These are phyloP conservation scores for Ectemnius cavifrons DNA, from an alignment of 2,888 invertebrate genomes.

Conservation along the genomic window DNA sequence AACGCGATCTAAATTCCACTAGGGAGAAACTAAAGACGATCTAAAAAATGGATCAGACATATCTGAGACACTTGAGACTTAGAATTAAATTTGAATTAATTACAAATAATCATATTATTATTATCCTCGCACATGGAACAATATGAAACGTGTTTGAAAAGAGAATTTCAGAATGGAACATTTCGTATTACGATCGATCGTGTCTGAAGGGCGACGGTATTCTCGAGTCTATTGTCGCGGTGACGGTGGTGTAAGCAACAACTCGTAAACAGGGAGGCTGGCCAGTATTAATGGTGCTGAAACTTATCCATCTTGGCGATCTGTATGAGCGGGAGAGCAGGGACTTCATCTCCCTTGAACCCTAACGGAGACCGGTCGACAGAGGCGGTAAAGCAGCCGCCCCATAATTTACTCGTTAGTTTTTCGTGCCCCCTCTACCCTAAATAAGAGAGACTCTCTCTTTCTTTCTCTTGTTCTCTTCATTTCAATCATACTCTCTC, in stretches of 20 bases:
- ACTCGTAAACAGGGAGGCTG: conserved; percentile 64
- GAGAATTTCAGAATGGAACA: not conserved
- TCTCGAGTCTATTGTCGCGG: conserved; percentile 56
- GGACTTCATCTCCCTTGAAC: conserved; percentile 39
- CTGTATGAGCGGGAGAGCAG: conserved; percentile 49
- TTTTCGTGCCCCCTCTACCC: conserved; percentile 44
- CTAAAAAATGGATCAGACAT: too few relatives aligned
- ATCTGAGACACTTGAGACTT: too few relatives aligned
- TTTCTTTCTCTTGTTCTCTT: conserved; percentile 10
- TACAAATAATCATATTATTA: too few relatives aligned
- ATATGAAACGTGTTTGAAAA: too few relatives aligned
- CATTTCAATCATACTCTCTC: not conserved
- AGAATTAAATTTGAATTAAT: too few relatives aligned
- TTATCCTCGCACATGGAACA: too few relatives aligned
- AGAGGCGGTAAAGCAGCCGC: conserved; percentile 63
- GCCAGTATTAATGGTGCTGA: conserved; percentile 69
- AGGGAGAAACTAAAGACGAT: too few relatives aligned
- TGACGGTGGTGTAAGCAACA: conserved; percentile 44
- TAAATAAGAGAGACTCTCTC: conserved; percentile 7
- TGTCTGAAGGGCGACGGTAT: conserved; percentile 45
- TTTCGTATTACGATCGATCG: conserved; percentile 29
- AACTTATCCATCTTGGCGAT: conserved; percentile 72
- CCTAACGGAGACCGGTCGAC: not conserved
- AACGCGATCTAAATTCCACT: too few relatives aligned
- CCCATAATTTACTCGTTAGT: conserved; percentile 77